These are phyloP conservation scores for Rhagoletis zephyria DNA, from an alignment of 1,140 invertebrate species.

Conservation along the genomic window DNA sequence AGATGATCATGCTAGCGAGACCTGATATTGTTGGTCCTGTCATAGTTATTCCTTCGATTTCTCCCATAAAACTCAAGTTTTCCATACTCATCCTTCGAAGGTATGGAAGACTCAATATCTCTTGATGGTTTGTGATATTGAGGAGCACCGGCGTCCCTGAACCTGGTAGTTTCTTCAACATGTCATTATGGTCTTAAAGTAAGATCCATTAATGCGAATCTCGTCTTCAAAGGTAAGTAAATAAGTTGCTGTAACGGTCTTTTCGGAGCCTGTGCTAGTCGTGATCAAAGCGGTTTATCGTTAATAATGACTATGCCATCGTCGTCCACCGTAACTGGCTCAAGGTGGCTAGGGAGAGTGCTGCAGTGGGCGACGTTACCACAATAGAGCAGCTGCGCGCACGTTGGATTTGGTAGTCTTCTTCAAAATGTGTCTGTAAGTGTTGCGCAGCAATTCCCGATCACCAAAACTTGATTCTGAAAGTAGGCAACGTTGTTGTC, in stretches of 20 bases:
- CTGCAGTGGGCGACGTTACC: slow-evolving; percentile 11
- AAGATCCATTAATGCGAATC: not conserved
- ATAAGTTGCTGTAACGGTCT: not conserved
- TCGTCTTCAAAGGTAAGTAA: not conserved
- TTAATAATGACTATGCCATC: not conserved
- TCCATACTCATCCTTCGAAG: slow-evolving; percentile 25
- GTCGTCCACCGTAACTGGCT: not conserved
- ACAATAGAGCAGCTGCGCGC: slow-evolving; percentile 37
- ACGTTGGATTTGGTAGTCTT: not conserved
- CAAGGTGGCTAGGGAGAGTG: not conserved
- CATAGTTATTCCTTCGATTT: slow-evolving; percentile 58
- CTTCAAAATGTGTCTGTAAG: slow-evolving; percentile 24
- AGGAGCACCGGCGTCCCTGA: not conserved
- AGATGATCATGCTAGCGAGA: not conserved
- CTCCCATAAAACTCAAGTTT: not conserved
- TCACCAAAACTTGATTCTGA: not conserved
- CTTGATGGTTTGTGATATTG: not conserved
- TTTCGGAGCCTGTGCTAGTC: too few relatives aligned
- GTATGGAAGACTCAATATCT: slow-evolving; percentile 11
- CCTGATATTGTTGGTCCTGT: too few relatives aligned
- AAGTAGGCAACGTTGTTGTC: too few relatives aligned
- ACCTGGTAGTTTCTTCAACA: not conserved
- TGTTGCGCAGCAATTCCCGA: not conserved
- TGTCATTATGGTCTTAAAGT: not conserved
- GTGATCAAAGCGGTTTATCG: not conserved